Base-by-base conservation (phyloP, 2,797 vertebrate genomes). In the Synaphobranchus kaupii region DNA sequence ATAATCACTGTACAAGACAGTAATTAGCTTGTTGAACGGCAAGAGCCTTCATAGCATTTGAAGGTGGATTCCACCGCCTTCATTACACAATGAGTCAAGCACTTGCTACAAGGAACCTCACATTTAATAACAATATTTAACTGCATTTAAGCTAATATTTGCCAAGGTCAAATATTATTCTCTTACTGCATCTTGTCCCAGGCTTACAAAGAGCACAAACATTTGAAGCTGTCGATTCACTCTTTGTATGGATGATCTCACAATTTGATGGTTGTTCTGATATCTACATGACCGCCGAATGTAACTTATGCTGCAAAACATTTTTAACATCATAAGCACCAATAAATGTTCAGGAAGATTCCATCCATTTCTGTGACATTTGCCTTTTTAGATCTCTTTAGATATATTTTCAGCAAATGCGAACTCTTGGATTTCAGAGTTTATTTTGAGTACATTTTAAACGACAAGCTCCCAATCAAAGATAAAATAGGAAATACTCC, bases 141-240 rank as follows among this genome's bases (percentile, higher is more conserved):
- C 78, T 31, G 6, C 78, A 81, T 48, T 48, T 81, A 50, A 81
- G 47, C n/a, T 50, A 48, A 50, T 48, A 81, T 48, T 81, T 81
- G 22, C 44, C 78, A 34, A 8, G 2, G 20, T 20, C 44, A 81
- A 81, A 81, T 81, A 81, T 81, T 66, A 66, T 66, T 66, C 34
- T n/a, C 10, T 81, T 50, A 48, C 22, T 8, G 25, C 22, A 81
- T n/a, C 20, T 22, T 78, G 13, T 50, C 47, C 8, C 20, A 81
- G 78, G 1, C 78, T 50, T 50, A 81, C 78, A 81, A 39, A 47
- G 44, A 81, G 47, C 78, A 81, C 78, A 22, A 81, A 48, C 20
- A 48, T n/a, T 81, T 50, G 28, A 81, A 48, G 78, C 48, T n/a
- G 9, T 4, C 8, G 78, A 81, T n/a, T 48, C 47, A 48, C 44